Evolutionary conservation across 2,797 vertebrate species (phyloP).

Genomic region (Aeoliscus strigatus): DNA sequence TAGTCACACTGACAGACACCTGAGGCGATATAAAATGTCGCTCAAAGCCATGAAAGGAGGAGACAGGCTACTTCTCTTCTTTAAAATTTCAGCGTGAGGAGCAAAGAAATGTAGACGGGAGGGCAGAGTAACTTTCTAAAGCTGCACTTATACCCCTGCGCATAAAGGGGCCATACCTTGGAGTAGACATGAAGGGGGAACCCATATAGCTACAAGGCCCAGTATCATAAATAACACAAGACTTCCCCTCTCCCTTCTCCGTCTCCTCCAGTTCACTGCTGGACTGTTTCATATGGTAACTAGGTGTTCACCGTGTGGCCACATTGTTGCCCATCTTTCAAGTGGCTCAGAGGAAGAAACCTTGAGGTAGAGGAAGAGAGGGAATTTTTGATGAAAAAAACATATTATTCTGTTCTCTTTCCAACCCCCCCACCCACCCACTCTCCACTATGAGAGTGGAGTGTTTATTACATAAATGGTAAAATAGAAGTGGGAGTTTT

Average conservation of each 20-base stretch:
- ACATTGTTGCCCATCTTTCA: constrained; percentile 80
- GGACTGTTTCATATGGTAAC: constrained; percentile 84
- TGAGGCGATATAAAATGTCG: constrained; percentile 70
- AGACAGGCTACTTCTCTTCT: constrained; percentile 63
- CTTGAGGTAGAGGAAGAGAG: constrained; percentile 79
- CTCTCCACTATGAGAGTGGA: constrained; percentile 66
- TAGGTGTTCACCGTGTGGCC: constrained; percentile 80
- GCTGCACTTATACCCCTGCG: constrained; percentile 63
- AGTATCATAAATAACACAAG: constrained; percentile 82
- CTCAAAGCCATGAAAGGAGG: constrained; percentile 69
- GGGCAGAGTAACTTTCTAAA: constrained; percentile 60
- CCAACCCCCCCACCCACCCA: constrained; percentile 43
- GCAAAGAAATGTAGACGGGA: constrained; percentile 52
- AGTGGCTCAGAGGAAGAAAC: constrained; percentile 77
- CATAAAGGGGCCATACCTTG: constrained; percentile 70
- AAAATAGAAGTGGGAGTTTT: constrained; percentile 32
- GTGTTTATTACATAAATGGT: constrained; percentile 80
- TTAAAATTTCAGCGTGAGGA: constrained; percentile 58
- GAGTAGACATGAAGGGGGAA: constrained; percentile 70
- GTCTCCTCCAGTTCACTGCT: constrained; percentile 67
- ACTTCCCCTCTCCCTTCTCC: constrained; percentile 62
- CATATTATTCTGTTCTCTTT: constrained; percentile 73
- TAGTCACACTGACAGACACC: constrained; percentile 74
- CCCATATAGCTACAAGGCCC: constrained; percentile 75
- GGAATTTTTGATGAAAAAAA: constrained; percentile 83